Evolutionary conservation across 2,113 vertebrate genomes (phyloP), one percentile per base, ranked within the genome.

Genomic region (Dipodomys stephensi): DNA sequence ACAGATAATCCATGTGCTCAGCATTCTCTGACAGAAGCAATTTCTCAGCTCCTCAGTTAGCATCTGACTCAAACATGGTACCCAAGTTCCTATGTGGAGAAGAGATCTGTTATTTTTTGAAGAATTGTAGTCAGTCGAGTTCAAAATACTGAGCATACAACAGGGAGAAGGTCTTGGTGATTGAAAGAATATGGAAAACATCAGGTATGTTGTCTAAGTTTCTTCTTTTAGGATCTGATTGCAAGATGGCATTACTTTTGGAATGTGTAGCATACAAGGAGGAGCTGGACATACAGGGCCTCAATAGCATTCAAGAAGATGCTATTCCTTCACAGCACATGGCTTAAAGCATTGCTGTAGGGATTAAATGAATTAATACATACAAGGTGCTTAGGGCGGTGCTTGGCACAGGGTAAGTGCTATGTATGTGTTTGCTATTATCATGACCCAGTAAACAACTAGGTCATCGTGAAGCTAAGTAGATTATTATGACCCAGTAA

Each of bases 401-500:
- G 19, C 69, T 28, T 65, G 20, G 72, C 18, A 39, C n/a, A 18
- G 7, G 60, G 57, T 13, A 27, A 77, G 76, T 13, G 7, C 65
- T 35, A 16, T 4, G 4, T 35, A 65, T 84, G 44, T 76, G 39
- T 74, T 71, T 94, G 93, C 49, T 87, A 12, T 88, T 90, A 67
- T 68, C 39, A 78, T 80, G 90, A 83, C 39, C 92, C 86, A 93
- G 65, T 85, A 83, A 89, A 74, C 82, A 96, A 87, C n/a, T 83
- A 85, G 94, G 92, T 85, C 92, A 89, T 82, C 4, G 0, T 8
- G 30, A 57, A 92, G 86, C 71, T 93, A 93, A 91, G 93, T 86
- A 77, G 92, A 95, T 95, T 95, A 94, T 88, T 69, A 95, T 95
- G 78, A 91, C 87, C 84, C 82, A 95, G 84, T 95, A 88, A 96